Evolutionary conservation across 2,888 invertebrate species (phyloP).

Genomic region (Epicampocera succincta): DNA sequence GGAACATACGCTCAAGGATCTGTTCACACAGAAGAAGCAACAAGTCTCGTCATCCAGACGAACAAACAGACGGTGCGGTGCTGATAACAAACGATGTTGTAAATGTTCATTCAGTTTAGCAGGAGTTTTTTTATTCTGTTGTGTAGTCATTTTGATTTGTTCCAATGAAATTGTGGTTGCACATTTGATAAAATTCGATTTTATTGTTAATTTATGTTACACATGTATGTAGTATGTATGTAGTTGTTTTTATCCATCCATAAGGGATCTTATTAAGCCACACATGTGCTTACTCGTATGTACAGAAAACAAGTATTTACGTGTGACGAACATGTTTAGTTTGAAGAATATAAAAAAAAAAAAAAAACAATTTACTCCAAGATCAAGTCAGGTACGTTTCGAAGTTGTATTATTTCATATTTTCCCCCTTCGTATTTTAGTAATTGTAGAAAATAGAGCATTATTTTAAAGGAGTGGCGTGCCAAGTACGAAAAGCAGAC

Average conservation of each 20-base stretch:
- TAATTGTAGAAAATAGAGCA: neutral
- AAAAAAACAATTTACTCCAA: slow-evolving; percentile 32
- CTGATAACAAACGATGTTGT: slow-evolving; percentile 16
- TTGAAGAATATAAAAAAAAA: neutral
- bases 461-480: neutral
- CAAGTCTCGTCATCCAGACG: neutral
- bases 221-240: too few species aligned
- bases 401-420: neutral
- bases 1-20: too few species aligned
- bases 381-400: slow-evolving; percentile 39
- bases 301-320: neutral
- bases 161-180: slow-evolving; percentile 38
- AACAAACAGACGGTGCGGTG: neutral
- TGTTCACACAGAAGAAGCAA: too few species aligned
- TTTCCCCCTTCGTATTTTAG: neutral
- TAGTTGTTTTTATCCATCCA: slow-evolving; percentile 4
- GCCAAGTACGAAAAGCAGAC: neutral
- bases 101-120: slow-evolving; percentile 36
- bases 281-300: too few species aligned
- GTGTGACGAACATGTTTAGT: slow-evolving; percentile 19
- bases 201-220: slow-evolving; percentile 27
- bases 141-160: slow-evolving; percentile 10
- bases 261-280: neutral
- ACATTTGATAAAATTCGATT: slow-evolving; percentile 39
- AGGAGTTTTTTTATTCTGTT: slow-evolving; percentile 9